A percentile compares a stretch with the other conserved stretches of the same genome.
These are phyloP conservation scores for Drosophila eugracilis DNA, from an alignment of 1,140 invertebrate species.

Conservation along the genomic window DNA sequence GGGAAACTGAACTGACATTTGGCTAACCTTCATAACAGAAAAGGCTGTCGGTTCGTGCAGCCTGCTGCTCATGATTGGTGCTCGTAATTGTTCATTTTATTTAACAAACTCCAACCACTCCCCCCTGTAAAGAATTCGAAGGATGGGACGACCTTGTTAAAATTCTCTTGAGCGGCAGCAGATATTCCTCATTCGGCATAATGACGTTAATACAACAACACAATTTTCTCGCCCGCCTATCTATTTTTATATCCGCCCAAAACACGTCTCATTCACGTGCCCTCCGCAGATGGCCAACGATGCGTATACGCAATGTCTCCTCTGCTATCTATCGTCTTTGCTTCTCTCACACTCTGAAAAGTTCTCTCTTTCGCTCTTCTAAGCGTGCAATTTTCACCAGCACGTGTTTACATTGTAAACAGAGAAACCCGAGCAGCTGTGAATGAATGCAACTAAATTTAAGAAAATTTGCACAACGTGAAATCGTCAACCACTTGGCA, in stretches of 20 bases:
- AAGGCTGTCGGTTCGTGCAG: slow-evolving; percentile 30
- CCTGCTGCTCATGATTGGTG: slow-evolving; percentile 22
- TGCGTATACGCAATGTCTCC: slow-evolving; percentile 63
- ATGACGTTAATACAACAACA: slow-evolving; percentile 8
- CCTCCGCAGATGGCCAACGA: slow-evolving; percentile 27
- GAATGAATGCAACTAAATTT: slow-evolving; percentile 38
- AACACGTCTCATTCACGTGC: slow-evolving; percentile 72
- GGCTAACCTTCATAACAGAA: slow-evolving; percentile 53
- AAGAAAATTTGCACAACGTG: slow-evolving; percentile 18
- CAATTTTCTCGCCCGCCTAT: slow-evolving; percentile 21
- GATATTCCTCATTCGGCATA: slow-evolving; percentile 1
- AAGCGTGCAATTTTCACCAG: slow-evolving; percentile 10
- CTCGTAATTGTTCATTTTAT: slow-evolving; percentile 57
- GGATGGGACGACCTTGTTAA: slow-evolving; percentile 34
- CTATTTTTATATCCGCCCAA: slow-evolving; percentile 53
- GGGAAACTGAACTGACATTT: slow-evolving; percentile 53
- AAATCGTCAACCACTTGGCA: slow-evolving; percentile 58
- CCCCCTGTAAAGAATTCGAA: slow-evolving; percentile 9
- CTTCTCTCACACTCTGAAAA: background rate
- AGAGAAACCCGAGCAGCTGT: slow-evolving; percentile 36
- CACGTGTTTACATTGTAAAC: slow-evolving; percentile 60
- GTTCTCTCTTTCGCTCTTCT: slow-evolving; percentile 1
- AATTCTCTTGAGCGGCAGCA: slow-evolving; percentile 3
- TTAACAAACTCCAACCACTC: slow-evolving; percentile 17
- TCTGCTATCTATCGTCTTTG: background rate